A percentile compares a stretch with the other conserved stretches of the same genome.
Evolutionary conservation across 2,797 vertebrate species (phyloP).

Genomic region (Ctenochaetus hawaiiensis): DNA sequence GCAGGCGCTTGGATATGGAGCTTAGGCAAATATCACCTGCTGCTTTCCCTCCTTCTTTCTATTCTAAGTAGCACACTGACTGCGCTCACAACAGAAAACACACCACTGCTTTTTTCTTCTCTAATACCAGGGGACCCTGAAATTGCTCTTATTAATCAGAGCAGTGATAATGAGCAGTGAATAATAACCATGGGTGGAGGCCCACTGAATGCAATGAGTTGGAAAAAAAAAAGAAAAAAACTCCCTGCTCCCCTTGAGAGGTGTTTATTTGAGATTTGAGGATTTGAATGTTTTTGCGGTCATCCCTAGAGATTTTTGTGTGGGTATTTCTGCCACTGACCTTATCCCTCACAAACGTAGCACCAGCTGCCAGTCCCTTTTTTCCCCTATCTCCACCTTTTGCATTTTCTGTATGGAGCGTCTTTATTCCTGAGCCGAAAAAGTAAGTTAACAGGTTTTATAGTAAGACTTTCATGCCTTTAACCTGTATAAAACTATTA

Average conservation of each 20-base stretch:
- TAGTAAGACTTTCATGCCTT: constrained; percentile 26
- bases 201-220: constrained; percentile 74
- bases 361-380: constrained; percentile 61
- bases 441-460: constrained; percentile 31
- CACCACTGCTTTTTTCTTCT: constrained; percentile 62
- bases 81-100: constrained; percentile 76
- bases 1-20: constrained; percentile 57
- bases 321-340: constrained; percentile 79
- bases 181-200: constrained; percentile 79
- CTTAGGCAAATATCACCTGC: constrained; percentile 77
- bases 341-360: constrained; percentile 69
- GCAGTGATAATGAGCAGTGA: constrained; percentile 86
- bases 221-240: constrained; percentile 15
- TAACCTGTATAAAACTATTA: constrained; percentile 37
- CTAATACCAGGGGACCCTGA: constrained; percentile 81
- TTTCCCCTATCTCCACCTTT: constrained; percentile 22
- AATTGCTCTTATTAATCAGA: constrained; percentile 88
- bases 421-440: constrained; percentile 33
- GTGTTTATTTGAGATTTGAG: constrained; percentile 81
- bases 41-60: constrained; percentile 58
- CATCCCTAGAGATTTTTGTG: constrained; percentile 59
- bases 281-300: constrained; percentile 76
- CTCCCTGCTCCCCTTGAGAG: constrained; percentile 59
- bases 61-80: constrained; percentile 76
- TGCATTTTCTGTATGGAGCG: constrained; percentile 34